Evolutionary conservation across 2,888 invertebrate species (phyloP), one percentile per base, ranked within the genome.

Genomic region (Dendrolimus houi): DNA sequence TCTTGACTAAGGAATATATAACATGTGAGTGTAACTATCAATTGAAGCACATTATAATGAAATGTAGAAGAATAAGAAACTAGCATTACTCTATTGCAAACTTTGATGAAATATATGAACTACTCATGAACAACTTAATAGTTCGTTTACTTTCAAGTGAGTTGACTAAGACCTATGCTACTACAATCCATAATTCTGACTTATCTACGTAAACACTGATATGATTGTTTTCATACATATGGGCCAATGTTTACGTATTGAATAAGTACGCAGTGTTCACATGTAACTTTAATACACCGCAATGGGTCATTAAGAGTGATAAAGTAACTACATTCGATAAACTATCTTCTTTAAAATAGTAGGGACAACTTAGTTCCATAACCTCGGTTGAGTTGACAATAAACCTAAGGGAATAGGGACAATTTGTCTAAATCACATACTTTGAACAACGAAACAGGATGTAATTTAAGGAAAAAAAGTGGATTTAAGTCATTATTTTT

Each of bases 401-500:
- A 81, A 77, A 87, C 85, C 87, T 88, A 83, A 57, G 47, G 77
- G 83, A 83, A 83, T 80, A 75, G 68, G 66, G 68, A 69, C 66
- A 75, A 73, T 75, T 79, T 76, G 72, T 69, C 64, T 60, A 66
- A 64, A 64, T 65, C 65, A 62, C 63, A 68, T 55, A 65, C 64
- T 69, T 76, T 62, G 56, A 67, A 67, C 61, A 57, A 61, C 55
- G 62, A 72, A 71, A 73, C 65, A 58, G 65, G 62, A 60, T 57
- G 67, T 69, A 75, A 65, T 81, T 73, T 56, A 61, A 57, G 55
- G 69, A 77, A 83, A 81, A 73, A 83, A 60, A 67, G 64, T 60
- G 61, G 64, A 81, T 86, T 88, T 88, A 85, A 89, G 85, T 89
- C 87, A 89, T 86, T 87, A 87, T 69, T 79, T 77, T 60, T 58